These are phyloP conservation scores for Lasioglossum marginatum DNA, from an alignment of 2,888 invertebrate species.

Conservation along the genomic window DNA sequence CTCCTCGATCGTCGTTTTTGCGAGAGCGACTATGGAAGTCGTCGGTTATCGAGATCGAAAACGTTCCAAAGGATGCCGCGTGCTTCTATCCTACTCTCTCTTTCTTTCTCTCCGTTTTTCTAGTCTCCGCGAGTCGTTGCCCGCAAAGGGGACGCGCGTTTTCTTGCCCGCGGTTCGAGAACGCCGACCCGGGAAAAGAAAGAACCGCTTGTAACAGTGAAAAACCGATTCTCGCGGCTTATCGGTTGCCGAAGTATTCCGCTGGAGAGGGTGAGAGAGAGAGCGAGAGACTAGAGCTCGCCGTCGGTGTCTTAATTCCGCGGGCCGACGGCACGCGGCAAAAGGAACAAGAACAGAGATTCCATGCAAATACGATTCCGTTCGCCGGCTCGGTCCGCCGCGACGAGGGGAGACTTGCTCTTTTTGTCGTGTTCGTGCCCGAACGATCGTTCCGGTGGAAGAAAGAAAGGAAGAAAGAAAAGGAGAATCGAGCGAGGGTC, in stretches of 20 bases:
- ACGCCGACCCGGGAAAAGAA: constrained; percentile 12
- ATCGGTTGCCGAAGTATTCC: constrained; percentile 26
- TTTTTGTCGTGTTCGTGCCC: constrained; percentile 34
- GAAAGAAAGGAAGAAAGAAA: constrained; percentile 10
- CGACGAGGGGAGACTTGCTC: constrained; percentile 32
- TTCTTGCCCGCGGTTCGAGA: background rate
- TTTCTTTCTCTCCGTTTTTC: background rate
- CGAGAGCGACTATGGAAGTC: background rate
- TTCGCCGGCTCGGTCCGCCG: constrained; percentile 38
- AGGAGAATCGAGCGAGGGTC: constrained; percentile 23
- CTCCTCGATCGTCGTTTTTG: constrained; percentile 9
- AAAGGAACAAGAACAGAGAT: constrained; percentile 52
- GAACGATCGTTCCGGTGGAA: constrained; percentile 10
- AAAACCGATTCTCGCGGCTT: constrained; percentile 32
- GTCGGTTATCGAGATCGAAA: constrained; percentile 17
- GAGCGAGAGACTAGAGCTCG: constrained; percentile 42
- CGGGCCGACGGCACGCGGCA: constrained; percentile 42
- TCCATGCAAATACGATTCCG: constrained; percentile 75
- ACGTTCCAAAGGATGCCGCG: constrained; percentile 25
- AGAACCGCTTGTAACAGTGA: background rate
- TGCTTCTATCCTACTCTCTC: background rate
- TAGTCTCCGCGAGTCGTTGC: background rate
- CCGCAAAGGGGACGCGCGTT: background rate
- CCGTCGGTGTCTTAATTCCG: constrained; percentile 79
- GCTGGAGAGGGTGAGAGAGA: background rate